Evolutionary conservation across 2,113 vertebrate species (phyloP).

Genomic region (Melanerpes aurifrons): DNA sequence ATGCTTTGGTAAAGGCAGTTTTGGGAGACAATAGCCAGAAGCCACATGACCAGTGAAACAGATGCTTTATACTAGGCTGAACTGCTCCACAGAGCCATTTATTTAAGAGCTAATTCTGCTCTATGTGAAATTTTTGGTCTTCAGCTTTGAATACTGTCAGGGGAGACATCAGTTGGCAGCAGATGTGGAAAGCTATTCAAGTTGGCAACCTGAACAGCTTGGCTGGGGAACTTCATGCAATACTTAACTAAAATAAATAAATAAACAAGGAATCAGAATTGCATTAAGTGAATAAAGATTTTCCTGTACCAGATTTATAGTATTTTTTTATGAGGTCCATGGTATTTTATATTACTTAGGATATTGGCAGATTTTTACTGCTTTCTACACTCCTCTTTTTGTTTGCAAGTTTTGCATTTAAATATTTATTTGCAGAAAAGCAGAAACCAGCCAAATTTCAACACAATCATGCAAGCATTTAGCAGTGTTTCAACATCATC

Average conservation of each 20-base stretch:
- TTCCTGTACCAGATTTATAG: neutral
- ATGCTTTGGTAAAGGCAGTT: neutral
- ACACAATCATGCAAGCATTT: neutral
- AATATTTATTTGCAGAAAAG: neutral
- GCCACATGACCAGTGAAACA: neutral
- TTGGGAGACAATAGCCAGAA: neutral
- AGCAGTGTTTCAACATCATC: neutral
- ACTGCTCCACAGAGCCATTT: neutral
- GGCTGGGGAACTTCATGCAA: neutral
- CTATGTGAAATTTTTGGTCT: slow-evolving; percentile 27
- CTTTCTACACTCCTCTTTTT: neutral
- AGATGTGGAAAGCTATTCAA: slow-evolving; percentile 46
- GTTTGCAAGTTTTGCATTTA: neutral
- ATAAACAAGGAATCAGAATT: neutral
- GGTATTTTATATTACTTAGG: neutral
- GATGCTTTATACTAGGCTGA: neutral
- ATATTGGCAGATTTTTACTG: neutral
- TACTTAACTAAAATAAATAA: slow-evolving; percentile 3
- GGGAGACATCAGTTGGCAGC: slow-evolving; percentile 60
- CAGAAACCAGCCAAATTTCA: neutral
- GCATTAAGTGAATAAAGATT: slow-evolving; percentile 15
- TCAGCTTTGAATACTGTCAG: neutral
- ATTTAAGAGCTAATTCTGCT: slow-evolving; percentile 38
- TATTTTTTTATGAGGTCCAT: neutral
- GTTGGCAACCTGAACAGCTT: slow-evolving; percentile 28